Conservation (phyloP, 2,888 invertebrate genomes). For the Hirtodrosophila confusa region DNA sequence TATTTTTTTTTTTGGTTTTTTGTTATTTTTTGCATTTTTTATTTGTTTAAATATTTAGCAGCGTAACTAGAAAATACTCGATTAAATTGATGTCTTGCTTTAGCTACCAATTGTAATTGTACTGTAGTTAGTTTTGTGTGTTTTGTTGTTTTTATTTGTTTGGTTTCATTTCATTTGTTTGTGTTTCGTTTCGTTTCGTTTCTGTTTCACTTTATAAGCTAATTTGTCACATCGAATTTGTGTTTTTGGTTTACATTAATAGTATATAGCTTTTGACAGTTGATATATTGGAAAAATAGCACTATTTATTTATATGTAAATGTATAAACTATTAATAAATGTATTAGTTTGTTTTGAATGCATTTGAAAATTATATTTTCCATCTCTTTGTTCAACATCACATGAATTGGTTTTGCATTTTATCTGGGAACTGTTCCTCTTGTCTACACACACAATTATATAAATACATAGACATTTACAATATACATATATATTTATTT, state of each 20-base stretch:
- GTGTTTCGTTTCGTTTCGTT: slow-evolving; percentile 29
- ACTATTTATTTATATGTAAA: slow-evolving; percentile 42
- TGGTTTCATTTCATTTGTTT: slow-evolving; percentile 40
- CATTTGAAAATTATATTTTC: slow-evolving; percentile 54
- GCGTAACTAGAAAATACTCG: slow-evolving; percentile 58
- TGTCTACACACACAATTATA: slow-evolving; percentile 55
- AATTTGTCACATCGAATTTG: slow-evolving; percentile 76
- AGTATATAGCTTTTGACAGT: slow-evolving; percentile 62
- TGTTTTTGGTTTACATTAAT: slow-evolving; percentile 55
- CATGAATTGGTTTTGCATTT: slow-evolving; percentile 54
- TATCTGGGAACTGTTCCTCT: slow-evolving; percentile 36
- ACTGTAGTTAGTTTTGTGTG: slow-evolving; percentile 46
- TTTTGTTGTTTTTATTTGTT: slow-evolving; percentile 30
- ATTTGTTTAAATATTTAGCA: slow-evolving; percentile 39
- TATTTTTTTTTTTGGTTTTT: slow-evolving; percentile 23
- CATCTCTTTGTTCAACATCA: slow-evolving; percentile 51
- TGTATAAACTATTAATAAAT: slow-evolving; percentile 71
- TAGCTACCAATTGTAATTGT: slow-evolving; percentile 57
- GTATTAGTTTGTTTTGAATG: slow-evolving; percentile 62
- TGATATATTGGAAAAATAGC: slow-evolving; percentile 60
- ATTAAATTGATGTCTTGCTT: slow-evolving; percentile 49
- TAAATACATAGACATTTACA: slow-evolving; percentile 43
- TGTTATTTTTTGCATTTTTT: slow-evolving; percentile 14
- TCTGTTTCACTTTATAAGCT: slow-evolving; percentile 55
- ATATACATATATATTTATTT: slow-evolving; percentile 51